A percentile compares a stretch with the other conserved stretches of the same genome.
Evolutionary conservation across 1,140 invertebrate genomes (phyloP).

Genomic region (Ips typographus): DNA sequence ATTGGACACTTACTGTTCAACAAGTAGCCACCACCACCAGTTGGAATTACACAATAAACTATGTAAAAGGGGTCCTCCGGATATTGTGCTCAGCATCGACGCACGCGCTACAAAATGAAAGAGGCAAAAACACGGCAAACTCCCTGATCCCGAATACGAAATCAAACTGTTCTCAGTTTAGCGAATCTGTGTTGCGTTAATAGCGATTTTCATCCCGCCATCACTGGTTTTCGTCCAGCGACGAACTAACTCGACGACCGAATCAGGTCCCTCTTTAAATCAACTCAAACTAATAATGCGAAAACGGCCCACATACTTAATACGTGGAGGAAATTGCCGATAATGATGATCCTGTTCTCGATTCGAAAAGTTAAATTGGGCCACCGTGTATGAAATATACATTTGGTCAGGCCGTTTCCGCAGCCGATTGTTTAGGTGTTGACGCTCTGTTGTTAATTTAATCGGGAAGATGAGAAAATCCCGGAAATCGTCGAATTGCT

Average conservation of each 20-base stretch:
- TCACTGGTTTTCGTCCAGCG: neutral
- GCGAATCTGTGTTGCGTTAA: constrained; percentile 4
- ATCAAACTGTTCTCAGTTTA: constrained; percentile 4
- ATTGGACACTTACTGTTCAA: constrained; percentile 2
- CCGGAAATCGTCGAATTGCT: too few species aligned
- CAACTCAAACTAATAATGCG: neutral
- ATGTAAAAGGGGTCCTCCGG: constrained; percentile 6
- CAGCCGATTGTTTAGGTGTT: too few species aligned
- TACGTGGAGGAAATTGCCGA: neutral
- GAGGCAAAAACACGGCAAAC: constrained; percentile 1
- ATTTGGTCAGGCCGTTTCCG: too few species aligned
- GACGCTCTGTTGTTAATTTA: too few species aligned
- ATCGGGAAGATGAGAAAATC: too few species aligned
- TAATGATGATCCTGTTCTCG: neutral
- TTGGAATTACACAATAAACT: constrained; percentile 6
- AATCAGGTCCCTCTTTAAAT: neutral
- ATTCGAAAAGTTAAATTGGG: too few species aligned
- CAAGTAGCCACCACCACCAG: constrained; percentile 12
- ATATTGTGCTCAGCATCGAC: neutral
- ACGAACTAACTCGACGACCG: neutral
- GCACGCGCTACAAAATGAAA: neutral
- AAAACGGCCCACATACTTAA: too few species aligned
- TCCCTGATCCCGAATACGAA: neutral
- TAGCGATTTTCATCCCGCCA: constrained; percentile 2
- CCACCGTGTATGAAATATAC: too few species aligned